Conservation (phyloP, 1,140 invertebrate genomes). For the Paraescarpia echinospica region DNA sequence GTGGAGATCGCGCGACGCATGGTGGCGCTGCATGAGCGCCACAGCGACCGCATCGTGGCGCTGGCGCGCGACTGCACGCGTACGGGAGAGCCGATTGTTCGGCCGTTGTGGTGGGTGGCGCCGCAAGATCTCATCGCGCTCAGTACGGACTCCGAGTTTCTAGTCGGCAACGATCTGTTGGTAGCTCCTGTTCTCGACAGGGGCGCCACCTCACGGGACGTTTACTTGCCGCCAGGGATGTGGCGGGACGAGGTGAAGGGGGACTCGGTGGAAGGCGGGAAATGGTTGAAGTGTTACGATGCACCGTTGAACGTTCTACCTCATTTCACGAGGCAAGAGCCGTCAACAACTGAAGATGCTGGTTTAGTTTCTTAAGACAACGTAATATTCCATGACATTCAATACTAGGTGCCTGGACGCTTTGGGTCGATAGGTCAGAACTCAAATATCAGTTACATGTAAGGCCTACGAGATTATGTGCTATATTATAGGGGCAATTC, state of each 20-base stretch:
- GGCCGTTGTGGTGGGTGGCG: constrained; percentile 48
- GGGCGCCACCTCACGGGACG: constrained; percentile 59
- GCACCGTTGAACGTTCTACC: constrained; percentile 8
- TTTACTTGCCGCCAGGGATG: constrained; percentile 26
- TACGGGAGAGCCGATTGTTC: constrained; percentile 41
- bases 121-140: constrained; percentile 35
- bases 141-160: constrained; percentile 71
- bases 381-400: not conserved
- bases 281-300: constrained; percentile 4
- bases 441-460: too few species aligned
- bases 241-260: constrained; percentile 23
- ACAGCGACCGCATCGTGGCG: constrained; percentile 15
- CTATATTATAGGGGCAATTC: too few species aligned
- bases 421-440: too few species aligned
- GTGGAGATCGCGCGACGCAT: constrained; percentile 48
- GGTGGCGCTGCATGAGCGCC: constrained; percentile 24
- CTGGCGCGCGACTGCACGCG: constrained; percentile 28
- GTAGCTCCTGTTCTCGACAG: constrained; percentile 78
- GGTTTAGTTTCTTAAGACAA: not conserved
- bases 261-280: constrained; percentile 41
- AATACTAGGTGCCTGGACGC: too few species aligned
- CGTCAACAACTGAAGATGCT: not conserved
- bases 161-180: constrained; percentile 78
- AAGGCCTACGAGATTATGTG: too few species aligned
- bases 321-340: constrained; percentile 5